These are phyloP conservation scores for Thalassarche chlororhynchos DNA, from an alignment of 2,113 vertebrate species.

Conservation along the genomic window DNA sequence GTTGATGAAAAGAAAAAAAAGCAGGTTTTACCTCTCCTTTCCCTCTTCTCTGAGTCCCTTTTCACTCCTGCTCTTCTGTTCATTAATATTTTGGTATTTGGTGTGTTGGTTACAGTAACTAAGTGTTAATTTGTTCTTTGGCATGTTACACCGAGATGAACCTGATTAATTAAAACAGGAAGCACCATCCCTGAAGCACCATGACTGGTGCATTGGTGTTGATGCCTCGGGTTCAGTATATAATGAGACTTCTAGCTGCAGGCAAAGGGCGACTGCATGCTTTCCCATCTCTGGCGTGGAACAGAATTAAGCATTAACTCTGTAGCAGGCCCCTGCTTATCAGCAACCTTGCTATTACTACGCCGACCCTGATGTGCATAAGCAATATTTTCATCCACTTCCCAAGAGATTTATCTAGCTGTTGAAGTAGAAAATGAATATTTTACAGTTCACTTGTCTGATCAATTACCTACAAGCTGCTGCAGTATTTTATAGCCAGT, in stretches of 20 bases:
- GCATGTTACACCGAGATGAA: conserved; percentile 77
- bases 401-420: conserved; percentile 98
- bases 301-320: conserved; percentile 80
- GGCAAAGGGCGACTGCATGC: conserved; percentile 76
- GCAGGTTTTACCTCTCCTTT: neutral
- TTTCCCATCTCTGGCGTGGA: conserved; percentile 67
- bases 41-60: neutral
- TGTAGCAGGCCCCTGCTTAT: conserved; percentile 87
- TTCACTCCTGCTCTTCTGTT: neutral
- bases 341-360: conserved; percentile 88
- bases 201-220: conserved; percentile 62
- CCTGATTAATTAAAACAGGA: conserved; percentile 81
- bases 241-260: conserved; percentile 84
- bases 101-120: conserved; percentile 72
- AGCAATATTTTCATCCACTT: conserved; percentile 96
- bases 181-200: conserved; percentile 66
- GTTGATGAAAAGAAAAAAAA: neutral
- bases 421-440: conserved; percentile 99
- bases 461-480: conserved; percentile 99
- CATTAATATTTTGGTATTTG: conserved; percentile 68
- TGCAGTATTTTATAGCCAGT: conserved; percentile 93
- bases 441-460: conserved; percentile 99
- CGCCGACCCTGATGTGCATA: conserved; percentile 90
- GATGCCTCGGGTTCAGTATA: conserved; percentile 79
- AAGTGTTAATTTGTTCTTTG: conserved; percentile 82